Conservation (phyloP, 2,888 invertebrate genomes). For the Anaspis maculata region DNA sequence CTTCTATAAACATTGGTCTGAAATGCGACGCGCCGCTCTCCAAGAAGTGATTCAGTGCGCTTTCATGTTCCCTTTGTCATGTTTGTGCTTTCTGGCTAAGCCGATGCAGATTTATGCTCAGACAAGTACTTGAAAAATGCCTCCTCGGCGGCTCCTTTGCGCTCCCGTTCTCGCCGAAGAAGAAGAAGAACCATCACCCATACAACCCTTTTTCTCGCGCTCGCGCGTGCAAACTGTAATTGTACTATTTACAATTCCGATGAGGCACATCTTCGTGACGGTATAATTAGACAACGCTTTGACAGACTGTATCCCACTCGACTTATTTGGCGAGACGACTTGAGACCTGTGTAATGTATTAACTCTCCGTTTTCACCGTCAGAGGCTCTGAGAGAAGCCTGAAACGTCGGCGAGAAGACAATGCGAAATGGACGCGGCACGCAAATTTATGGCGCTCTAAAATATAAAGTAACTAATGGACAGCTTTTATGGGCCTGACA, state of each 20-base stretch:
- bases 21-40: slow-evolving; percentile 21
- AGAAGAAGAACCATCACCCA: too few species aligned
- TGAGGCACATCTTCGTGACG: slow-evolving; percentile 21
- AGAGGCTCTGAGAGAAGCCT: too few species aligned
- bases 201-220: too few species aligned
- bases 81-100: slow-evolving; percentile 29
- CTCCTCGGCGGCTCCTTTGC: too few species aligned
- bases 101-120: slow-evolving; percentile 29
- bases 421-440: slow-evolving; percentile 21
- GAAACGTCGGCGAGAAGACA: slow-evolving; percentile 25
- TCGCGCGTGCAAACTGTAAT: too few species aligned
- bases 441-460: slow-evolving; percentile 21
- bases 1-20: slow-evolving; percentile 22
- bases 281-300: slow-evolving; percentile 25
- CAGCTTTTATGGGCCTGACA: slow-evolving; percentile 10
- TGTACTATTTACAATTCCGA: slow-evolving; percentile 27
- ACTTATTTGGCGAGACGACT: slow-evolving; percentile 30
- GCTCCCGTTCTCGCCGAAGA: background rate
- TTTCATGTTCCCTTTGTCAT: slow-evolving; percentile 32
- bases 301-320: slow-evolving; percentile 25
- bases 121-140: slow-evolving; percentile 17
- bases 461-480: slow-evolving; percentile 18
- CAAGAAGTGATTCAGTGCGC: slow-evolving; percentile 29
- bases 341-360: slow-evolving; percentile 26
- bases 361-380: slow-evolving; percentile 26